phyloP scores from a whole-genome alignment of 1,140 invertebrate species.

The Drosophila mauritiana region DNA sequence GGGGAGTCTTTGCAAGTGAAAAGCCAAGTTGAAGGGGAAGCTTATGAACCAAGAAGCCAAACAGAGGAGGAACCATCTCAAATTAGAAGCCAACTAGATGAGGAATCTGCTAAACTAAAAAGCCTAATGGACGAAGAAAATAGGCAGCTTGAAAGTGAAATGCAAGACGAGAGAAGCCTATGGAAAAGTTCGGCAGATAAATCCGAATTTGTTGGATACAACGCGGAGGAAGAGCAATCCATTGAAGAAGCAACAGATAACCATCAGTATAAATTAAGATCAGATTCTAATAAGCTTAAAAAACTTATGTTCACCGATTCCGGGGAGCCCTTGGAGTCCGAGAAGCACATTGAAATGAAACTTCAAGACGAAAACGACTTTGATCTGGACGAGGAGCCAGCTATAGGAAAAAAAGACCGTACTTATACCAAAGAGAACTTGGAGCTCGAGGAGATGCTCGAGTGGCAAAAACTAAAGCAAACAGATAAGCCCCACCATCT shows the following conservation, averaged over 20 bases:
- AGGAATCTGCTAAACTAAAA: not conserved
- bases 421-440: not conserved
- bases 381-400: conserved; percentile 3
- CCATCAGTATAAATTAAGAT: not conserved
- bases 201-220: not conserved
- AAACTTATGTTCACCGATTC: not conserved
- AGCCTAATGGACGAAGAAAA: not conserved
- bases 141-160: not conserved
- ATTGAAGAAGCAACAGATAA: conserved; percentile 3
- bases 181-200: not conserved
- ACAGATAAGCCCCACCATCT: not conserved
- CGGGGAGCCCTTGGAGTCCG: not conserved
- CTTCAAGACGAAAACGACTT: conserved; percentile 14
- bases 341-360: not conserved
- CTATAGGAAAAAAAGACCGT: not conserved
- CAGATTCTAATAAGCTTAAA: not conserved
- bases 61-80: not conserved
- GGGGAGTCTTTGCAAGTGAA: not conserved
- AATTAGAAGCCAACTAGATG: not conserved
- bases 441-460: conserved; percentile 1
- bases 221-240: not conserved
- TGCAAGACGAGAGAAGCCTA: not conserved
- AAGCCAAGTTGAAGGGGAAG: not conserved
- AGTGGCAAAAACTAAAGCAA: conserved; percentile 11
- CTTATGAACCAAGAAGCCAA: not conserved